Conservation (phyloP, 2,888 invertebrate species). For the Drosophila quasianomalipes region DNA sequence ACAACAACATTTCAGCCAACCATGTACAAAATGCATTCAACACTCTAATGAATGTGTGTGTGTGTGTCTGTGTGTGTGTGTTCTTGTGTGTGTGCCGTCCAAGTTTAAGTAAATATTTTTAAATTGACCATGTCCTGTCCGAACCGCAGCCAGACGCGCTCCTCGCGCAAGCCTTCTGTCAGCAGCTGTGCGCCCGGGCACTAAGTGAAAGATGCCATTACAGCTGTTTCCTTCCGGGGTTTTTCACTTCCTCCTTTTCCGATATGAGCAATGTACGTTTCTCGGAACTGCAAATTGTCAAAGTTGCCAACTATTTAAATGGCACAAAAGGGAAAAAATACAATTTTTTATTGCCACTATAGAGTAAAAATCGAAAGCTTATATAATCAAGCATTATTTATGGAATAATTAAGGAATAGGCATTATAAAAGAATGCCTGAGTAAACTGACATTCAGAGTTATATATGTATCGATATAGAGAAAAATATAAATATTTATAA, state of each 20-base stretch:
- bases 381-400: too few relatives aligned
- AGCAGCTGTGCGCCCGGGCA: slow-evolving; percentile 48
- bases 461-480: neutral
- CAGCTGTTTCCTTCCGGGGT: slow-evolving; percentile 52
- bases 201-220: slow-evolving; percentile 69
- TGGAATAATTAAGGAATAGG: too few relatives aligned
- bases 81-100: slow-evolving; percentile 30
- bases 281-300: slow-evolving; percentile 24
- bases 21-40: slow-evolving; percentile 49
- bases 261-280: slow-evolving; percentile 31
- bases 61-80: neutral
- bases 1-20: slow-evolving; percentile 46
- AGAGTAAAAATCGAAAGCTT: too few relatives aligned
- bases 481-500: neutral
- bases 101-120: slow-evolving; percentile 81
- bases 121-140: slow-evolving; percentile 79
- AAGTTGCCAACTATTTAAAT: slow-evolving; percentile 22
- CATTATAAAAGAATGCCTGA: neutral
- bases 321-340: neutral
- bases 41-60: slow-evolving; percentile 56
- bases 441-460: neutral
- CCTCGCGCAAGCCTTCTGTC: slow-evolving; percentile 52
- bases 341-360: neutral
- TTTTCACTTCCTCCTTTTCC: slow-evolving; percentile 43
- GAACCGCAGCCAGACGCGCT: slow-evolving; percentile 34